phyloP scores from a whole-genome alignment of 2,888 invertebrate species.

The Eupithecia subumbrata region DNA sequence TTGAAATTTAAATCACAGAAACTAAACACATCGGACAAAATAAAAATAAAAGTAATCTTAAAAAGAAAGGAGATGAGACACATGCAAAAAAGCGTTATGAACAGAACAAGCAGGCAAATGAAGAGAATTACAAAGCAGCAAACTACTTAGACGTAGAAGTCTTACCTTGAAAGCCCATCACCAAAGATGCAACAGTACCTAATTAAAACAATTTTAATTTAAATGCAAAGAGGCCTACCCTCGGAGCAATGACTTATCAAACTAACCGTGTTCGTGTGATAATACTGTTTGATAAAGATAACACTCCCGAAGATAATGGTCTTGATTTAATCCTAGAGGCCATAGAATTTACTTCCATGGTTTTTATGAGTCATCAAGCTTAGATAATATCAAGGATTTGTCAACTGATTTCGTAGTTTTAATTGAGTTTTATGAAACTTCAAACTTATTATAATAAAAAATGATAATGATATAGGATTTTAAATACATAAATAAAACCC shows the following conservation, averaged over 20 bases:
- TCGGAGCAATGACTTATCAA: conserved; percentile 49
- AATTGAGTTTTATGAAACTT: conserved; percentile 7
- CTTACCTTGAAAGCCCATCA: conserved; percentile 80
- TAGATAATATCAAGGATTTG: conserved; percentile 1
- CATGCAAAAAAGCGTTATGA: conserved; percentile 38
- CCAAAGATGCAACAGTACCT: conserved; percentile 67
- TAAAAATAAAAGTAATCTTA: conserved; percentile 34
- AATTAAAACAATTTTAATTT: conserved; percentile 53
- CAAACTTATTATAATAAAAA: conserved; percentile 1
- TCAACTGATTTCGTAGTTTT: background rate
- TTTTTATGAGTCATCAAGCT: conserved; percentile 17
- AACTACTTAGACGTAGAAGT: conserved; percentile 51
- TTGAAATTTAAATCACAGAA: conserved; percentile 27
- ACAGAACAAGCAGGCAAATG: conserved; percentile 62
- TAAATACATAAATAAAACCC: conserved; percentile 77
- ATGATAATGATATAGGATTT: conserved; percentile 43
- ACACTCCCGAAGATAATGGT: conserved; percentile 52
- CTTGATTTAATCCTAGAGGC: conserved; percentile 48
- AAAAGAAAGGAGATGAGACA: conserved; percentile 27
- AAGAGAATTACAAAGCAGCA: conserved; percentile 64
- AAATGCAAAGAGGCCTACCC: conserved; percentile 50
- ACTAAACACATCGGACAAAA: conserved; percentile 27
- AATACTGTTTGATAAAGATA: conserved; percentile 66
- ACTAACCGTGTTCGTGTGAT: conserved; percentile 53
- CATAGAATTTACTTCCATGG: conserved; percentile 26